A percentile compares a stretch with the other conserved stretches of the same genome.
phyloP scores from a whole-genome alignment of 2,888 invertebrate genomes.

The Scrobipalpa costella region DNA sequence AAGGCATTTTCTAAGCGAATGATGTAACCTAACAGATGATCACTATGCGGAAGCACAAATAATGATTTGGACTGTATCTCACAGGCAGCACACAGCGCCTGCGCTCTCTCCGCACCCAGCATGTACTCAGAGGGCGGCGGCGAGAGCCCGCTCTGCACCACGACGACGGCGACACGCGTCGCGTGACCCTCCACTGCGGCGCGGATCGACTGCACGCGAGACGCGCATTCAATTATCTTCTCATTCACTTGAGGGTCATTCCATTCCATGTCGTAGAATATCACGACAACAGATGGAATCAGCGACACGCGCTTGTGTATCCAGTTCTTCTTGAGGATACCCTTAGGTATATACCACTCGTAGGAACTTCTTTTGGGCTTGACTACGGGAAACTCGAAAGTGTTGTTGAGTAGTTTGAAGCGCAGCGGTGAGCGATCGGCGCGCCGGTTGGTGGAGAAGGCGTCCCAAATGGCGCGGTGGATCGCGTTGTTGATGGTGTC shows the following conservation, averaged over 20 bases:
- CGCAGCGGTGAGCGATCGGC: slow-evolving; percentile 91
- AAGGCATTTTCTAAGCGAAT: slow-evolving; percentile 95
- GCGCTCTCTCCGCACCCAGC: slow-evolving; percentile 93
- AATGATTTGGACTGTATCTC: slow-evolving; percentile 95
- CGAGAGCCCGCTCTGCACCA: slow-evolving; percentile 92
- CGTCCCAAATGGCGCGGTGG: slow-evolving; percentile 96
- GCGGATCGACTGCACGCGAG: slow-evolving; percentile 91
- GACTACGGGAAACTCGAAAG: slow-evolving; percentile 92
- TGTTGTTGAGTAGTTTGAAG: slow-evolving; percentile 90
- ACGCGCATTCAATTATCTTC: slow-evolving; percentile 96
- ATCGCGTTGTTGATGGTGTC: slow-evolving; percentile 91
- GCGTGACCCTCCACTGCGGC: slow-evolving; percentile 86
- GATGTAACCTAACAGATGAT: slow-evolving; percentile 89
- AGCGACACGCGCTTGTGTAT: slow-evolving; percentile 94
- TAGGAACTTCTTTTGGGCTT: slow-evolving; percentile 94
- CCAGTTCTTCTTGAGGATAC: slow-evolving; percentile 97
- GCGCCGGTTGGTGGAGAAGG: slow-evolving; percentile 91
- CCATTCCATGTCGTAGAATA: slow-evolving; percentile 99
- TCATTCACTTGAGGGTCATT: slow-evolving; percentile 97
- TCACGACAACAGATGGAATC: slow-evolving; percentile 95
- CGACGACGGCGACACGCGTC: slow-evolving; percentile 91
- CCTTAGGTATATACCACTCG: slow-evolving; percentile 97
- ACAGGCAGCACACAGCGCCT: slow-evolving; percentile 94
- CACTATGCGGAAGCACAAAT: slow-evolving; percentile 94
- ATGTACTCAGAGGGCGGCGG: slow-evolving; percentile 90